Percentiles rank a stretch among this genome's conserved stretches.
These are phyloP conservation scores for Vanessa cardui DNA, from an alignment of 2,888 invertebrate genomes.

Conservation along the genomic window DNA sequence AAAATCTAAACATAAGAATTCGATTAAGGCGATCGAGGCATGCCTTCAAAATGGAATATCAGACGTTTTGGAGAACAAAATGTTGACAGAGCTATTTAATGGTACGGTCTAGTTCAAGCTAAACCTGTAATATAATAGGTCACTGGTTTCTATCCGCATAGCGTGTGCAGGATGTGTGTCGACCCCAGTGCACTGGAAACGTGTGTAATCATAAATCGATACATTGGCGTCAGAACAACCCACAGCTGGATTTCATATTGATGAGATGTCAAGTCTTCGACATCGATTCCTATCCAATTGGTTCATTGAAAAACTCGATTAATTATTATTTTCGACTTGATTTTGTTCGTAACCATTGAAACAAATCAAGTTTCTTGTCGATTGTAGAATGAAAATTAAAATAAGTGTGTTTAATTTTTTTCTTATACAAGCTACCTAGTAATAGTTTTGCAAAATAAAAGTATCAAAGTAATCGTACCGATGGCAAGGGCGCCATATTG, in stretches of 20 bases:
- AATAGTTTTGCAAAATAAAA: too few relatives aligned
- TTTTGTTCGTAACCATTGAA: too few relatives aligned
- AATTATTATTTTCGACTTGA: too few relatives aligned
- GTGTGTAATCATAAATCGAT: constrained; percentile 18
- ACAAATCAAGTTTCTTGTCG: too few relatives aligned
- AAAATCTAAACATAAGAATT: neutral
- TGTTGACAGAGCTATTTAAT: constrained; percentile 23
- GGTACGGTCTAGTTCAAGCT: constrained; percentile 37
- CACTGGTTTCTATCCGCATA: constrained; percentile 36
- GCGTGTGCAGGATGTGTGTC: constrained; percentile 37
- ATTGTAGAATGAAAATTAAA: too few relatives aligned
- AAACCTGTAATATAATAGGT: constrained; percentile 40
- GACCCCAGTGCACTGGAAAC: constrained; percentile 30
- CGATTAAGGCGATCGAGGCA: neutral
- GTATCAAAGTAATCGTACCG: too few relatives aligned
- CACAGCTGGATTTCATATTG: neutral
- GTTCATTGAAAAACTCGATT: too few relatives aligned
- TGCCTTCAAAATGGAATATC: neutral
- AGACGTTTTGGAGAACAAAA: constrained; percentile 1
- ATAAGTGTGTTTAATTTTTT: too few relatives aligned
- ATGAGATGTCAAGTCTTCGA: neutral
- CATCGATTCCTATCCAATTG: too few relatives aligned
- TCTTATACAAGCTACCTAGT: too few relatives aligned
- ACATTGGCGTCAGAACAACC: neutral
- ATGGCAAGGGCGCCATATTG: too few relatives aligned